phyloP scores from a whole-genome alignment of 2,888 invertebrate species.

The Heteromurus nitidus region DNA sequence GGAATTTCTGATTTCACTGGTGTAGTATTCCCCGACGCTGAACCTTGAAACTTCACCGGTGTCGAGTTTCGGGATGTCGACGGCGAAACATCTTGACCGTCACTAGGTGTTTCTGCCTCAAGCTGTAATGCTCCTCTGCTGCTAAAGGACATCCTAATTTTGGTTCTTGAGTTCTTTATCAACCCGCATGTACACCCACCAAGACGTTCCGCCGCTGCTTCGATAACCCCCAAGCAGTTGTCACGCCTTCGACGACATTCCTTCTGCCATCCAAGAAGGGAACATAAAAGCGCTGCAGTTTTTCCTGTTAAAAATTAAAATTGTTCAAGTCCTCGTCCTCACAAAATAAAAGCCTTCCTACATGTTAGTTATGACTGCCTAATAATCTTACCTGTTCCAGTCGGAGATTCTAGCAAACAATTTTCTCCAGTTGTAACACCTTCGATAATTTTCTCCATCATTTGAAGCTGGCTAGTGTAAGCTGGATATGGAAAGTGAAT shows the following conservation, averaged over 20 bases:
- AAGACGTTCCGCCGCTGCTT: slow-evolving; percentile 18
- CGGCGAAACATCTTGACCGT: no score
- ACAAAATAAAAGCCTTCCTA: background rate
- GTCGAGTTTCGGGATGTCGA: no score
- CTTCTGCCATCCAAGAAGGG: slow-evolving; percentile 65
- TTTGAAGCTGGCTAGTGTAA: slow-evolving; percentile 65
- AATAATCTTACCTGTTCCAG: slow-evolving; percentile 60
- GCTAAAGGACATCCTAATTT: background rate
- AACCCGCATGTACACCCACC: slow-evolving; percentile 61
- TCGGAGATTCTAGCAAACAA: slow-evolving; percentile 70
- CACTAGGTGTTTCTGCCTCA: background rate
- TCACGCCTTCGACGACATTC: slow-evolving; percentile 25
- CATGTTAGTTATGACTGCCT: background rate
- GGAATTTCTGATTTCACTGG: no score
- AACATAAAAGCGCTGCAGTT: slow-evolving; percentile 69
- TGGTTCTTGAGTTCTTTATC: slow-evolving; percentile 16
- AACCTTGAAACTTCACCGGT: no score
- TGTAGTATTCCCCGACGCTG: background rate
- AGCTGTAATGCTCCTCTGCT: background rate
- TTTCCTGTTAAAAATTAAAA: slow-evolving; percentile 62
- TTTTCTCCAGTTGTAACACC: slow-evolving; percentile 60
- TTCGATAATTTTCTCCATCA: slow-evolving; percentile 68
- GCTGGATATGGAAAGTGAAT: slow-evolving; percentile 68
- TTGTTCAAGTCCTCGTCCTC: no score
- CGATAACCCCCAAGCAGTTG: slow-evolving; percentile 26